Evolutionary conservation across 2,113 vertebrate genomes (phyloP).

Genomic region (Accipiter cooperii): DNA sequence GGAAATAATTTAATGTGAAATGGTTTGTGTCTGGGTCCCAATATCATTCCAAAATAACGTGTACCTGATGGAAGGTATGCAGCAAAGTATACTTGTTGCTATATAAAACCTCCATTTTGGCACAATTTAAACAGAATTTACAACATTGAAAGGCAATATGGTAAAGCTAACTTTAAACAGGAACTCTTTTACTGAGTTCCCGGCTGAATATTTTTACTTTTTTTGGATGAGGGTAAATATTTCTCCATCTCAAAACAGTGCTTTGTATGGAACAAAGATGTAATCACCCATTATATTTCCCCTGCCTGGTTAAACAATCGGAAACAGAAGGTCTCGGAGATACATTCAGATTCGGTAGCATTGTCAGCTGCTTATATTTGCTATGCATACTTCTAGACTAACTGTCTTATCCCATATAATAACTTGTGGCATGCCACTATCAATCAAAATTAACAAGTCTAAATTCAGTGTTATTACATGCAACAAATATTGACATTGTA

Average conservation of each 20-base stretch:
- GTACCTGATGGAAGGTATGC: background rate
- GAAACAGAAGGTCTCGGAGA: background rate
- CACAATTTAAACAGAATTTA: background rate
- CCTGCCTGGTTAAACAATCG: background rate
- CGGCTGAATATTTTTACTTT: background rate
- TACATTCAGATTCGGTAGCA: background rate
- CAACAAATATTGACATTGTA: slow-evolving; percentile 73
- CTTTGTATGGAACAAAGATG: background rate
- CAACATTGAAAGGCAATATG: background rate
- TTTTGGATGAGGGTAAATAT: background rate
- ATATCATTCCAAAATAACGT: background rate
- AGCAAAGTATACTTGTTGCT: background rate
- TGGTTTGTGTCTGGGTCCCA: background rate
- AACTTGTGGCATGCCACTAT: slow-evolving; percentile 43
- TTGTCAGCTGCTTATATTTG: background rate
- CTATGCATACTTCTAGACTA: background rate
- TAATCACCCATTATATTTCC: background rate
- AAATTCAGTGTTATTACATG: slow-evolving; percentile 66
- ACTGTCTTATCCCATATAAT: slow-evolving; percentile 17
- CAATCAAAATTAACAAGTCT: slow-evolving; percentile 70
- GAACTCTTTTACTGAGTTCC: background rate
- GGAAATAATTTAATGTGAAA: background rate
- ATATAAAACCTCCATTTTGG: background rate
- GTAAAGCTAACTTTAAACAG: background rate
- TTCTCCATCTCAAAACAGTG: background rate